A percentile compares a stretch with the other conserved stretches of the same genome.
phyloP scores from a whole-genome alignment of 2,888 invertebrate species.

The Scaptodrosophila latifasciaeformis region DNA sequence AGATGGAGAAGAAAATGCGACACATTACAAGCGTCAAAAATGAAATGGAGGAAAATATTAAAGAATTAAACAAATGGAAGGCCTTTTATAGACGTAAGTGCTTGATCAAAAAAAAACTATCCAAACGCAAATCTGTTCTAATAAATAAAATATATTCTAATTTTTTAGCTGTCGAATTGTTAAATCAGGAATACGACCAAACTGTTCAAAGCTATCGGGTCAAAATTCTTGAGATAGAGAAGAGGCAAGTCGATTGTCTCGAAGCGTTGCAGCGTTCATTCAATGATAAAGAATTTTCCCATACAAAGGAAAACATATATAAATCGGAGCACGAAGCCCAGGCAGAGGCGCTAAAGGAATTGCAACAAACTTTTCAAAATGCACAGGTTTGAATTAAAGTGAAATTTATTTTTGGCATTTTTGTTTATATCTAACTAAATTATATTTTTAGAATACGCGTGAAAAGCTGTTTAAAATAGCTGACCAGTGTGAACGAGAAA shows the following conservation, averaged over 20 bases:
- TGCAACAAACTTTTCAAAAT: too few relatives aligned
- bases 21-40: conserved; percentile 35
- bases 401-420: too few relatives aligned
- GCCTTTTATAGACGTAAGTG: too few relatives aligned
- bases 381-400: too few relatives aligned
- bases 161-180: conserved; percentile 55
- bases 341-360: conserved; percentile 37
- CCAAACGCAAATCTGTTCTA: too few relatives aligned
- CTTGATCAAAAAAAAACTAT: too few relatives aligned
- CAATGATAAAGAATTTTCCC: conserved; percentile 50
- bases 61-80: too few relatives aligned
- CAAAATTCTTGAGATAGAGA: conserved; percentile 63
- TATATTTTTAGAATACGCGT: too few relatives aligned
- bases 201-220: conserved; percentile 45
- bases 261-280: conserved; percentile 59
- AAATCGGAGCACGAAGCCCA: conserved; percentile 51
- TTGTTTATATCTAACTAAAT: too few relatives aligned
- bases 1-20: conserved; percentile 46
- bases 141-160: not conserved
- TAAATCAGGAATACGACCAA: conserved; percentile 52
- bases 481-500: too few relatives aligned
- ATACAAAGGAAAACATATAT: conserved; percentile 52
- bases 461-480: too few relatives aligned
- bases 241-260: conserved; percentile 55
- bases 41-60: conserved; percentile 42